Percentiles rank a stretch among this genome's conserved stretches.
Evolutionary conservation across 2,113 vertebrate genomes (phyloP).

Genomic region (Cervus canadensis): DNA sequence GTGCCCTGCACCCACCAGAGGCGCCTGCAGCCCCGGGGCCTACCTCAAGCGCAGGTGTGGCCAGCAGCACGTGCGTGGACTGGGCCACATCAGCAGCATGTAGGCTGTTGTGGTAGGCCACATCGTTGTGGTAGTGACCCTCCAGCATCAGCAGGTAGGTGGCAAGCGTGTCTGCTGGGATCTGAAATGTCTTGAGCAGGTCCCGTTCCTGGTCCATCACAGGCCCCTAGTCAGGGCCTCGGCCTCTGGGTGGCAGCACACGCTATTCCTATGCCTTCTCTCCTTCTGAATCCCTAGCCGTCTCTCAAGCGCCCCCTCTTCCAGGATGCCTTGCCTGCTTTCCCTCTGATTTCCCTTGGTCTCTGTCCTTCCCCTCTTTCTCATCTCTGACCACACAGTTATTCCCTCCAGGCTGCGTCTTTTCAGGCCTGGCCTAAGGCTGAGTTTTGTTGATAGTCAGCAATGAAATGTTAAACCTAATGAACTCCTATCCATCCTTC

Average conservation of each 20-base stretch:
- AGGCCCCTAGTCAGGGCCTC: neutral
- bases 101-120: constrained; percentile 96
- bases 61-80: constrained; percentile 91
- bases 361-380: neutral
- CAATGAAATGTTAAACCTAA: neutral
- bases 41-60: constrained; percentile 92
- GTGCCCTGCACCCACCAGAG: neutral
- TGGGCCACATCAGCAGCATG: constrained; percentile 94
- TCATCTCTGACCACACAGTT: neutral
- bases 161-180: constrained; percentile 88
- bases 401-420: neutral
- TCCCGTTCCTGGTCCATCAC: constrained; percentile 85
- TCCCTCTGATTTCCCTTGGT: neutral
- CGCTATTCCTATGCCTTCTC: neutral
- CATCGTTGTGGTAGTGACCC: constrained; percentile 89
- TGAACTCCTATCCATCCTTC: neutral
- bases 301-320: neutral
- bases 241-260: neutral
- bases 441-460: neutral
- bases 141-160: constrained; percentile 93
- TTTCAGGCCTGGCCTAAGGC: neutral
- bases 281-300: neutral
- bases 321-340: neutral
- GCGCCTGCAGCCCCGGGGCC: fast-evolving
- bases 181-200: constrained; percentile 94